Percentiles rank a stretch among this genome's conserved stretches.
phyloP scores from a whole-genome alignment of 2,113 vertebrate species.

The Epinephelus cyanopodus region DNA sequence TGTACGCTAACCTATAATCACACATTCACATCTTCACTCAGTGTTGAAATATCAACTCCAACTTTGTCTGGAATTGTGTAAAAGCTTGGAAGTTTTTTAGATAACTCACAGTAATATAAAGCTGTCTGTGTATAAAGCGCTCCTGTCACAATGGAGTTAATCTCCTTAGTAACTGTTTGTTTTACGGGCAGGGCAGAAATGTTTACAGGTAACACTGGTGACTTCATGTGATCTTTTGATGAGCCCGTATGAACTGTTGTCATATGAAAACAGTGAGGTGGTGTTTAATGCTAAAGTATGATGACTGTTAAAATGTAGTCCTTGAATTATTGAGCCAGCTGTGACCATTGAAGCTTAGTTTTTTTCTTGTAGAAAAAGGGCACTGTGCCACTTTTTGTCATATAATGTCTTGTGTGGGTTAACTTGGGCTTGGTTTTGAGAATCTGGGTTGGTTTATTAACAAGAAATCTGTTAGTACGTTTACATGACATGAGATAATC shows the following conservation, averaged over 20 bases:
- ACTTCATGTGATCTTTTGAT: constrained; percentile 28
- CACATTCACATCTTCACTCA: background rate
- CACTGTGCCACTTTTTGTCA: background rate
- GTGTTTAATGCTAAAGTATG: background rate
- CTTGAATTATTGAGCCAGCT: background rate
- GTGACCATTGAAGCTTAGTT: background rate
- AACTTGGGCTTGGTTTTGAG: no score
- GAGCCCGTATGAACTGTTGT: constrained; percentile 8
- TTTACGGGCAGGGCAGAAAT: constrained; percentile 36
- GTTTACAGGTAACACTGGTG: constrained; percentile 14
- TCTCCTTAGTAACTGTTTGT: constrained; percentile 44
- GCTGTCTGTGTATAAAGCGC: background rate
- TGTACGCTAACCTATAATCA: background rate
- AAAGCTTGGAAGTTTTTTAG: background rate
- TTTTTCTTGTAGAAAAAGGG: background rate
- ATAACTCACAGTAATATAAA: background rate
- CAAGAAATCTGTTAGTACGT: no score
- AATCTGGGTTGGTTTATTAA: no score
- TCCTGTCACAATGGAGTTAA: constrained; percentile 2
- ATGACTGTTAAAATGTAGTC: background rate
- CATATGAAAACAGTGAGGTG: background rate
- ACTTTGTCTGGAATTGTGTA: background rate
- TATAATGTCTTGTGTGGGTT: no score
- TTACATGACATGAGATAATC: no score
- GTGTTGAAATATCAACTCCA: background rate